Evolutionary conservation across 2,797 vertebrate genomes (phyloP).

Genomic region (Cossypha caffra): DNA sequence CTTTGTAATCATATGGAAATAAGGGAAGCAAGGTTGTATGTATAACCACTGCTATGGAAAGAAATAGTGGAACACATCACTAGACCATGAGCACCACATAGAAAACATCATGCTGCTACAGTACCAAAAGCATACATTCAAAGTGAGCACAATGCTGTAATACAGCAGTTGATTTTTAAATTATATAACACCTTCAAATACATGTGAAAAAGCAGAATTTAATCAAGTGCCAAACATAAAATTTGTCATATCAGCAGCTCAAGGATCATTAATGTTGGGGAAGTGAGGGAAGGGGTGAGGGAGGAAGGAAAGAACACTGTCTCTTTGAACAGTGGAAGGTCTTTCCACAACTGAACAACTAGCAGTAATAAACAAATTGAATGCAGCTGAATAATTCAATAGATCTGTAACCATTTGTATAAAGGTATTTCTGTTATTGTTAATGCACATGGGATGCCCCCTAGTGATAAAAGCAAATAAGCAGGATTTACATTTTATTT

Average conservation of each 20-base stretch:
- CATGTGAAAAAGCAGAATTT: neutral
- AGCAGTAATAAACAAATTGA: neutral
- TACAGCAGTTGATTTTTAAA: neutral
- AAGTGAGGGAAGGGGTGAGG: neutral
- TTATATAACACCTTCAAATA: neutral
- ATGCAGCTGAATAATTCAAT: neutral
- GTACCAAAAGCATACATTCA: neutral
- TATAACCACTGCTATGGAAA: neutral
- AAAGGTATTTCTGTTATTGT: neutral
- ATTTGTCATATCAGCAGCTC: neutral
- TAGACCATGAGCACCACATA: neutral
- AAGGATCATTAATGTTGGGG: neutral
- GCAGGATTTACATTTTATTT: neutral
- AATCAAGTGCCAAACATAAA: neutral
- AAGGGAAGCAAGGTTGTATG: neutral
- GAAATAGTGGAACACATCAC: neutral
- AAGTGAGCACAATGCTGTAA: neutral
- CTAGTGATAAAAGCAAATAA: constrained; percentile 41
- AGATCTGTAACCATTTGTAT: neutral
- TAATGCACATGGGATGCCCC: constrained; percentile 30
- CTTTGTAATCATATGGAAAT: neutral
- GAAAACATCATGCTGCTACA: fast-evolving
- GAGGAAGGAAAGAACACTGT: neutral
- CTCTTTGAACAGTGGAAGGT: neutral
- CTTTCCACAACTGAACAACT: neutral